Evolutionary conservation across 2,797 vertebrate genomes (phyloP), one percentile per base, ranked within the genome.

Genomic region (Poecilia picta): DNA sequence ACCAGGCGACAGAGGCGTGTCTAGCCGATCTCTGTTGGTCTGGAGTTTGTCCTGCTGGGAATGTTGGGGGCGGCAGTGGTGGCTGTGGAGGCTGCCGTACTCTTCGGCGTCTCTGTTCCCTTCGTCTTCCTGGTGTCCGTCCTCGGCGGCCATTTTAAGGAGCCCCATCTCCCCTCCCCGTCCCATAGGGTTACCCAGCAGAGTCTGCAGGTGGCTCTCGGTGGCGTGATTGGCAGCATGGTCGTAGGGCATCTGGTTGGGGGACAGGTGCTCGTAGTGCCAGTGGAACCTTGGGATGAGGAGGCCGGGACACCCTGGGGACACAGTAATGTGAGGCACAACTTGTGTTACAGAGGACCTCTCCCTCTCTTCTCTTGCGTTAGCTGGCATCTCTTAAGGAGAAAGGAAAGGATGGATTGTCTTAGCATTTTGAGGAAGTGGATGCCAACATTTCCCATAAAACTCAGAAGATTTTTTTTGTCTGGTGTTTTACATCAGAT

Each of bases 381-480:
- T 98, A 88, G 98, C 97, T 81, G 98, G 98, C 95, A 99, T 99
- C 97, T 99, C 98, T 99, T 97, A 88, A 93, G 90, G 92, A 92
- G 89, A 93, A 94, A 93, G 90, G 84, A 92, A 88, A 94, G 85
- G 88, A 85, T 86, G 89, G 88, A 89, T 91, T 85, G 89, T 94
- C 91, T 95, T 87, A 92, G 85, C 82, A 89, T 82, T 92, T 51
- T 80, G 76, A 82, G 80, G 75, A 75, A 89, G 83, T 88, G 88
- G 86, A 91, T 72, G 64, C 79, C 82, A 79, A n/a, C 1, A 57
- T 45, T 78, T 79, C 79, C 78, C 75, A 70, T 43, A 64, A 74
- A 53, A 78, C 70, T 80, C 75, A 12, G 12, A n/a, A n/a, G n/a
- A 70, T 70, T 25, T n/a, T 6, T n/a, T 43, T 43, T 68, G 39